These are phyloP conservation scores for Antidorcas marsupialis DNA, from an alignment of 2,113 vertebrate species.

Conservation along the genomic window DNA sequence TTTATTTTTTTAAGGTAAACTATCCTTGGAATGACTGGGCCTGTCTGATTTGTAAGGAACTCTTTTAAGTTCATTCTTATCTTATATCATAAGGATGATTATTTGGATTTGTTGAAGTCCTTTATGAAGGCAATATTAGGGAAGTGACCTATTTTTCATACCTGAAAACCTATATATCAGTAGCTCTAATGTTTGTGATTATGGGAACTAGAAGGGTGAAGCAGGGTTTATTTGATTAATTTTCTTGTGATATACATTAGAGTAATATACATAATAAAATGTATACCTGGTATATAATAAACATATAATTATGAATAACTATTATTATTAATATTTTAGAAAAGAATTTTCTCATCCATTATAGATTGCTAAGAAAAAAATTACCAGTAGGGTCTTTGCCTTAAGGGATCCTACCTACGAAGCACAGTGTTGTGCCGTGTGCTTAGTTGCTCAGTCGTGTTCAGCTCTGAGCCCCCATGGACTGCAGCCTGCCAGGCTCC, in stretches of 20 bases:
- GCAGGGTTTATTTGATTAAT: neutral
- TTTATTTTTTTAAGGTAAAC: neutral
- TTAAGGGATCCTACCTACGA: neutral
- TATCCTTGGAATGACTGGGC: neutral
- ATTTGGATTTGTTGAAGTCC: neutral
- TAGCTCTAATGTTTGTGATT: neutral
- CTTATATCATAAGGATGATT: neutral
- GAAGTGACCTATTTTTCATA: neutral
- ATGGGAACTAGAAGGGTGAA: neutral
- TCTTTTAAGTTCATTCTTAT: neutral
- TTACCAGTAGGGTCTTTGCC: neutral
- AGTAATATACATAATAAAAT: neutral
- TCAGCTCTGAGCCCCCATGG: neutral
- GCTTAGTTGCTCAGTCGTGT: neutral
- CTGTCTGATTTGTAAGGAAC: neutral
- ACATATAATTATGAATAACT: neutral
- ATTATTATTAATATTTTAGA: neutral
- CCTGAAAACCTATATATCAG: neutral
- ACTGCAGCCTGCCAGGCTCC: rapidly evolving
- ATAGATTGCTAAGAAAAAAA: neutral
- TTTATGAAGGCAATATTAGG: neutral
- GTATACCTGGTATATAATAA: neutral
- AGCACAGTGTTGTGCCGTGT: neutral
- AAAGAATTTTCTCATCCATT: neutral
- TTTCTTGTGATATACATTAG: neutral